These are phyloP conservation scores for Drosophila suboccidentalis DNA, from an alignment of 2,888 invertebrate species.

Conservation along the genomic window DNA sequence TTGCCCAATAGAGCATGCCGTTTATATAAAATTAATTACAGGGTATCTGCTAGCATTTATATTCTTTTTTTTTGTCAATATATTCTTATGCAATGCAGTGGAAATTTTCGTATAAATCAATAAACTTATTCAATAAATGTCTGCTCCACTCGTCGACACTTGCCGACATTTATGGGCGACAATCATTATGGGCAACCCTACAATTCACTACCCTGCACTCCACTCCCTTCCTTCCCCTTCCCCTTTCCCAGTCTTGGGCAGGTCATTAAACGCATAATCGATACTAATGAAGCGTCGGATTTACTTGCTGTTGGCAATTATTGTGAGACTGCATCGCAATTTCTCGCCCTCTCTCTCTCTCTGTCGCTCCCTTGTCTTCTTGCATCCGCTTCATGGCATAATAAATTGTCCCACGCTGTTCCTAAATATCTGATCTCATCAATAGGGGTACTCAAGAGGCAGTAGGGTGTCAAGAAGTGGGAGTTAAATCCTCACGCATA, in stretches of 20 bases:
- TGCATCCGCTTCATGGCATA: slow-evolving; percentile 60
- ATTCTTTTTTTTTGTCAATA: background rate
- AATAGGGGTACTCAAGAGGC: slow-evolving; percentile 27
- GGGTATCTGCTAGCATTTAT: background rate
- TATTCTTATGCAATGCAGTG: slow-evolving; percentile 42
- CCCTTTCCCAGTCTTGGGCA: slow-evolving; percentile 19
- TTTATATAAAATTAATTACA: background rate
- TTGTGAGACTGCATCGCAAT: slow-evolving; percentile 60
- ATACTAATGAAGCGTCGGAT: slow-evolving; percentile 76
- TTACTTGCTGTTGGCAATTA: slow-evolving; percentile 76
- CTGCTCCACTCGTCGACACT: slow-evolving; percentile 55
- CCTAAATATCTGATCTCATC: slow-evolving; percentile 64
- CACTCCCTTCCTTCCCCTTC: background rate
- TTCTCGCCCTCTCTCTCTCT: background rate
- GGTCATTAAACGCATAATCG: slow-evolving; percentile 77
- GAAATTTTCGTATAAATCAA: slow-evolving; percentile 67
- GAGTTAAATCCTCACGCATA: slow-evolving; percentile 49
- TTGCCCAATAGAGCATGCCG: background rate
- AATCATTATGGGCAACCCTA: slow-evolving; percentile 61
- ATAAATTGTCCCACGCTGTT: slow-evolving; percentile 67
- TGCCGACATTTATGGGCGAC: slow-evolving; percentile 76
- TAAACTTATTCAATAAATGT: slow-evolving; percentile 75
- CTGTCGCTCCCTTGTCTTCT: slow-evolving; percentile 5
- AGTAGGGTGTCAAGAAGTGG: background rate
- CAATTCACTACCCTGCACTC: background rate